Evolutionary conservation across 2,113 vertebrate genomes (phyloP).

Genomic region (Formicarius rufipectus): DNA sequence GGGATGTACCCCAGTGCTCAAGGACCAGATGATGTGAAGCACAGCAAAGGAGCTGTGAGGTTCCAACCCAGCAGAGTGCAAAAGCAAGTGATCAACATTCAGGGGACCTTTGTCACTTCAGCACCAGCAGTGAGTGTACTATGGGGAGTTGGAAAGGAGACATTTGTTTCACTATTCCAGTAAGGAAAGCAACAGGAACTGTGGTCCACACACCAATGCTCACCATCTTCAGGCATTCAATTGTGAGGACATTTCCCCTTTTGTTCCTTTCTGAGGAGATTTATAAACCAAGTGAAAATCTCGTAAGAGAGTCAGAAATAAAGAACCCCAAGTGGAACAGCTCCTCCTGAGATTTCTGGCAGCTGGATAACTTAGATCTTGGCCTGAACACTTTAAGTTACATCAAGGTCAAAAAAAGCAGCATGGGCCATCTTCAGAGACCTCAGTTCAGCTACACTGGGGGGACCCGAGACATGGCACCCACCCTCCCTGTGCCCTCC

Average conservation of each 20-base stretch:
- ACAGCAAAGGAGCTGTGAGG: not conserved
- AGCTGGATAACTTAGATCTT: not conserved
- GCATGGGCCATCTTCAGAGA: not conserved
- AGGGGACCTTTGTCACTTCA: not conserved
- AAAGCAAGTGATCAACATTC: not conserved
- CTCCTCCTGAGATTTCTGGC: not conserved
- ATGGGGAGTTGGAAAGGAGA: not conserved
- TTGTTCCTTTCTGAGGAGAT: not conserved
- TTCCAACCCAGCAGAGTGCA: not conserved
- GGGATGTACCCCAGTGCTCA: not conserved
- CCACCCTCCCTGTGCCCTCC: not conserved
- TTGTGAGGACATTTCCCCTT: not conserved
- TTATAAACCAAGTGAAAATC: not conserved
- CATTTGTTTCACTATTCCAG: not conserved
- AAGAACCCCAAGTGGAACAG: not conserved
- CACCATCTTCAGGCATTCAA: not conserved
- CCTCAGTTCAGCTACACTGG: not conserved
- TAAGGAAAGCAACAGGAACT: not conserved
- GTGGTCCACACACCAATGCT: not conserved
- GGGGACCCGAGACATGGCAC: not conserved
- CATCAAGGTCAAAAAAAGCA: not conserved
- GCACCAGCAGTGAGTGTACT: not conserved
- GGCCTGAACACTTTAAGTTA: not conserved
- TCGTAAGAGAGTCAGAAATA: not conserved
- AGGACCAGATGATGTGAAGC: not conserved